A percentile compares a stretch with the other conserved stretches of the same genome.
Conservation (phyloP, 2,888 invertebrate species). For the Thyatira batis region DNA sequence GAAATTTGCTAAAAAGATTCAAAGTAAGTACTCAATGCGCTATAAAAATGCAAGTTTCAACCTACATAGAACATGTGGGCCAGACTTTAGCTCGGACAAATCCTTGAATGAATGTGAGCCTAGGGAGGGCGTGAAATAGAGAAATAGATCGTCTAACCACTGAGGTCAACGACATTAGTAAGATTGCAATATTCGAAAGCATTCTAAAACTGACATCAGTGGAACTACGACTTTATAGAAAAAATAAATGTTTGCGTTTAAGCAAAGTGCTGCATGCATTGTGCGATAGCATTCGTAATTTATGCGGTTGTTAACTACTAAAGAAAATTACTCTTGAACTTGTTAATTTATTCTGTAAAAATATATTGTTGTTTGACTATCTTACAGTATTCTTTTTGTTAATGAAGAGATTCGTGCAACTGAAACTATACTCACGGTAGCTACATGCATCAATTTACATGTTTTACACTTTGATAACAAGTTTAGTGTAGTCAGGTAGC, state of each 20-base stretch:
- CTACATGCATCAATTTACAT: not conserved
- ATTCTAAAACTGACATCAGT: not conserved
- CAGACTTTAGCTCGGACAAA: not conserved
- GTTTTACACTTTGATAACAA: not conserved
- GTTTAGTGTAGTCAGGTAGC: not conserved
- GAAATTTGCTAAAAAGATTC: not conserved
- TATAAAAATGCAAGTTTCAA: not conserved
- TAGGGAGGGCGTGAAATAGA: not conserved
- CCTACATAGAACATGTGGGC: not conserved
- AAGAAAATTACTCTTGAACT: not conserved
- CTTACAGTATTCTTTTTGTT: not conserved
- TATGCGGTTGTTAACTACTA: conserved; percentile 4
- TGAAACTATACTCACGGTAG: conserved; percentile 14
- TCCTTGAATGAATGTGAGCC: not conserved
- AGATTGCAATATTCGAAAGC: not conserved
- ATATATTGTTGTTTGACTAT: not conserved
- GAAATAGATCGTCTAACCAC: not conserved
- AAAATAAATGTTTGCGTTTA: conserved; percentile 17
- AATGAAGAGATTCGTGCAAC: conserved; percentile 6
- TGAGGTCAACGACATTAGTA: not conserved
- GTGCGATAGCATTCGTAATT: conserved; percentile 8
- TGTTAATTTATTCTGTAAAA: not conserved
- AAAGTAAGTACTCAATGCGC: too few species aligned
- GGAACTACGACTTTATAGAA: conserved; percentile 1
- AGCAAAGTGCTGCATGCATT: conserved; percentile 10